Conservation (phyloP, 2,113 vertebrate genomes). For the Petrocephalus microphthalmus region DNA sequence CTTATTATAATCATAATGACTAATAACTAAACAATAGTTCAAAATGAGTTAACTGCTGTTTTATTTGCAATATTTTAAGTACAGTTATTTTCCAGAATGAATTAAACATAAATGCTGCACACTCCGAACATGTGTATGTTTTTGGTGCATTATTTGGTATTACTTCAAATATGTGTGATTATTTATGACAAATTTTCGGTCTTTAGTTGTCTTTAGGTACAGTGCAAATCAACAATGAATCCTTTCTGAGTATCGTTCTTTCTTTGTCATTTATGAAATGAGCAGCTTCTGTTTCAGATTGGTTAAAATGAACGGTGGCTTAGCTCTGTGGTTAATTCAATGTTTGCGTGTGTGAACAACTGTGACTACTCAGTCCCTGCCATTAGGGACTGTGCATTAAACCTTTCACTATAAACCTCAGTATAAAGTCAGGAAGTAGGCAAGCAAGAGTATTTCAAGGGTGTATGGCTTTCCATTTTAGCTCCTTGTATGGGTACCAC, state of each 20-base stretch:
- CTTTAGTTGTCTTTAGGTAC: not conserved
- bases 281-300: not conserved
- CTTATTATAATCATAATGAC: not conserved
- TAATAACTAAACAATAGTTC: not conserved
- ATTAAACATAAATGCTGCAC: not conserved
- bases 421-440: not conserved
- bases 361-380: not conserved
- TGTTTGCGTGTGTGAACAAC: not conserved
- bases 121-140: not conserved
- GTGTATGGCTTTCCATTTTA: not conserved
- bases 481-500: not conserved
- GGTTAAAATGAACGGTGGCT: not conserved
- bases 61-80: not conserved
- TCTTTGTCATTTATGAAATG: not conserved
- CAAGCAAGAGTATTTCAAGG: not conserved
- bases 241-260: not conserved
- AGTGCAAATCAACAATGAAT: not conserved
- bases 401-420: not conserved
- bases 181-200: not conserved
- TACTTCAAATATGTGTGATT: not conserved
- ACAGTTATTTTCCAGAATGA: not conserved
- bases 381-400: not conserved
- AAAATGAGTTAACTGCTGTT: not conserved
- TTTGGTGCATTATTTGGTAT: not conserved
- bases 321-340: not conserved